Evolutionary conservation across 30 jellyfish, hydroid and myxozoan species (phyloP), one percentile per base, ranked within the genome.

Genomic region (Phacellophora camtschatica): DNA sequence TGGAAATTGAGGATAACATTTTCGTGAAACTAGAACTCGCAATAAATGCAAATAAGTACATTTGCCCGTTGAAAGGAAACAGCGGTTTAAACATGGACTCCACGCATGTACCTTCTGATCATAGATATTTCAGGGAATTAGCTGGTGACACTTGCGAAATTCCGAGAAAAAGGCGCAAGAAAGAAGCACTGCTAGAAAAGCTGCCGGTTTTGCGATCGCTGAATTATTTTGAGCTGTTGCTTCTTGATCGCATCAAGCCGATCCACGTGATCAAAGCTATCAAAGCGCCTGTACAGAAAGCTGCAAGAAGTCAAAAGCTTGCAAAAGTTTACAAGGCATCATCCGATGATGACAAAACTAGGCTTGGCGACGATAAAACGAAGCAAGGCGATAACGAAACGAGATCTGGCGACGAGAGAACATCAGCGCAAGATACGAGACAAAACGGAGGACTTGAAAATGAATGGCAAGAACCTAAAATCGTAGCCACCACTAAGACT

Each of bases 141-240:
- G 84, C 35, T 8, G 22, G 59, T 34, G 91, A 66, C 24, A 28
- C 78, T n/a, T 24, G 56, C 56, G 91, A 80, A 43, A 48, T 80
- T n/a, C 91, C 91, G 12, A 48, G 91, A 49, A 80, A 80, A 36
- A 32, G 84, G 69, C 91, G 91, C 77, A 80, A 31, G 49, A 66
- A 53, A 55, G 91, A 80, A n/a, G 91, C 91, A 13, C 76, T 66
- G n/a, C 54, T 87, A 5, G 99, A 94, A 5, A 77, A 82, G 53
- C 83, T 94, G 22, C 99, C 99, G 20, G 72, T 36, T 30, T 56
- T 94, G 30, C 82, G 66, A 43, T 42, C 91, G 29, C 81, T 94
- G 36, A 97, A 92, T 18, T 94, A 94, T 54, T 62, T 58, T 53
- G 96, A 94, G 12, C 70, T 94, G 72, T 63, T 94, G 78, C 77